Evolutionary conservation across 2,113 vertebrate species (phyloP).

Genomic region (Silurus asotus): DNA sequence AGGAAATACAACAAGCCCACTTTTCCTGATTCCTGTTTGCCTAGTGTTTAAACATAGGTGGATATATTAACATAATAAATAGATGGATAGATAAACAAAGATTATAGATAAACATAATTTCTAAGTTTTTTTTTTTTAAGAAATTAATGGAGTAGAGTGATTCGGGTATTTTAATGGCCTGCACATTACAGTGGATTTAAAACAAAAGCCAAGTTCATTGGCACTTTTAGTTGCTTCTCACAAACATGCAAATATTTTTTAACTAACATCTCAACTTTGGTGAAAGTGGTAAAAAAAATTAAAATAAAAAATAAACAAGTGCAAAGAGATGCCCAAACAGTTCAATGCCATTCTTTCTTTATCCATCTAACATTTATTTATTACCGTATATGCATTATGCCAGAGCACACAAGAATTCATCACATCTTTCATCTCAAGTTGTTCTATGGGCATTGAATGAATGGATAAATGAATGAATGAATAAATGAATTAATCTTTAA

Average conservation of each 20-base stretch:
- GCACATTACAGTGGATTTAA: background rate
- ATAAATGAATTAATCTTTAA: background rate
- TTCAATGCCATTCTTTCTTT: background rate
- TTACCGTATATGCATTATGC: background rate
- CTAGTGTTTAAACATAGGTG: conserved; percentile 22
- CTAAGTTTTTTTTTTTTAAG: background rate
- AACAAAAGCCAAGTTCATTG: conserved; percentile 30
- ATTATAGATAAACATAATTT: too few relatives aligned
- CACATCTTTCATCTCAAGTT: background rate
- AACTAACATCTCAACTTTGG: background rate
- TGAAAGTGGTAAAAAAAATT: background rate
- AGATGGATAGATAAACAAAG: too few relatives aligned
- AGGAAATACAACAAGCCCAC: conserved; percentile 58
- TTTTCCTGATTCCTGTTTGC: conserved; percentile 57
- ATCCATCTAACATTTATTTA: background rate
- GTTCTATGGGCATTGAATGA: background rate
- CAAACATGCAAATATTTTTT: conserved; percentile 6
- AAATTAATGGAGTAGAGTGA: conserved; percentile 53
- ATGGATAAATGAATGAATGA: background rate
- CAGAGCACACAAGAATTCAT: background rate
- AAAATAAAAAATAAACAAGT: background rate
- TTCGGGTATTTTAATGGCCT: background rate
- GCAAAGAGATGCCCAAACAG: background rate
- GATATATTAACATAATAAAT: too few relatives aligned
- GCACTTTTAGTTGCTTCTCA: background rate